Conservation (phyloP, 2,113 vertebrate species). For the Sakesphorus luctuosus region DNA sequence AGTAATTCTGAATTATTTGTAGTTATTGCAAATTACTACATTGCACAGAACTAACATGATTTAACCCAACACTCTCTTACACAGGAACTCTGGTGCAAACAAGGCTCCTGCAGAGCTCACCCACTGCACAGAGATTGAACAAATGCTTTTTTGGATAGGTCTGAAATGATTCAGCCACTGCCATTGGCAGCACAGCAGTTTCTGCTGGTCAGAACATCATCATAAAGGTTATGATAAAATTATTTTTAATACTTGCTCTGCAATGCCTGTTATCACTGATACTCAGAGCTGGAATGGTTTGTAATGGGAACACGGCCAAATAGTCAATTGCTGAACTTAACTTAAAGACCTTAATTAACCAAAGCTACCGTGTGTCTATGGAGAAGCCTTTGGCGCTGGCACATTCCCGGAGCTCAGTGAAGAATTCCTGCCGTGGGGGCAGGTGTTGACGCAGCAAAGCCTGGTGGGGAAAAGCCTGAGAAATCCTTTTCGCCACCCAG, state of each 20-base stretch:
- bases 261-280: neutral
- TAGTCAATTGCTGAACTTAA: neutral
- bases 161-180: neutral
- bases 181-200: neutral
- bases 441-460: slow-evolving; percentile 90
- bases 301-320: neutral
- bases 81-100: neutral
- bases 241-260: neutral
- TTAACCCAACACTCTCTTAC: neutral
- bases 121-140: neutral
- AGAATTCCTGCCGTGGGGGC: slow-evolving; percentile 88
- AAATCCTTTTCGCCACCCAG: slow-evolving; percentile 94
- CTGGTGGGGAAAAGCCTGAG: slow-evolving; percentile 85
- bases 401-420: slow-evolving; percentile 84
- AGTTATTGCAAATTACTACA: neutral
- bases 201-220: neutral
- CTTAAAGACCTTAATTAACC: neutral
- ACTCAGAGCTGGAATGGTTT: neutral
- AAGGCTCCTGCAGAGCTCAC: neutral
- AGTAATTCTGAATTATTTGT: neutral
- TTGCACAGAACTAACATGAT: neutral
- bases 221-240: neutral
- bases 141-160: neutral
- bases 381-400: slow-evolving; percentile 84
- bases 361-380: slow-evolving; percentile 86